phyloP scores from a whole-genome alignment of 2,797 vertebrate species.

The Triplophysa bombifrons region DNA sequence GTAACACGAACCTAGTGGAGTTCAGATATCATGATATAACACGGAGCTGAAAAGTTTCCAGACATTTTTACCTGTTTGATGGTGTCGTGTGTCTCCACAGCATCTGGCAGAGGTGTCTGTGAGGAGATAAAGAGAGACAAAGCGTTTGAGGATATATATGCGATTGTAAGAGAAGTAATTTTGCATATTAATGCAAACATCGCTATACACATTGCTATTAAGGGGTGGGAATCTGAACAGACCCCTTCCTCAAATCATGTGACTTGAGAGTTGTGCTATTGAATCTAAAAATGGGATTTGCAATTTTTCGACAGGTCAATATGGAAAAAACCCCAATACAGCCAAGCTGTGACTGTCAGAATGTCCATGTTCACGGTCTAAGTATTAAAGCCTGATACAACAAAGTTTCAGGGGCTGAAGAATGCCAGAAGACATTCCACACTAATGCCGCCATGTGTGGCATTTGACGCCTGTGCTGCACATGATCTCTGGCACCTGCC shows the following conservation, averaged over 20 bases:
- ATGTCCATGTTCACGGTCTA: background rate
- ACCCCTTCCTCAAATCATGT: background rate
- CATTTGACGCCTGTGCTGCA: slow-evolving; percentile 27
- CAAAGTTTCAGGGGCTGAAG: slow-evolving; percentile 13
- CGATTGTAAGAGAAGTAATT: background rate
- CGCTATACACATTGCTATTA: background rate
- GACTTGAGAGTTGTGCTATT: background rate
- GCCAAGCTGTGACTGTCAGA: background rate
- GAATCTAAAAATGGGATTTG: background rate
- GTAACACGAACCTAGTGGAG: background rate
- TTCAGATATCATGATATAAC: background rate
- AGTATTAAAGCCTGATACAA: background rate
- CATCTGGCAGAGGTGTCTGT: slow-evolving; percentile 88
- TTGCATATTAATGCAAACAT: background rate
- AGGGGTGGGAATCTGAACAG: background rate
- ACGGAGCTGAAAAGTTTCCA: background rate
- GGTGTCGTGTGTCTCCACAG: slow-evolving; percentile 75
- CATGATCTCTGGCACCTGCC: slow-evolving; percentile 35
- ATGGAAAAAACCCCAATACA: background rate
- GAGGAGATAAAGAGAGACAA: slow-evolving; percentile 55
- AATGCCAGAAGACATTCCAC: slow-evolving; percentile 33
- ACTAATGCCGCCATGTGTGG: slow-evolving; percentile 14
- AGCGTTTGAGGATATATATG: background rate
- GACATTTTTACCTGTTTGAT: slow-evolving; percentile 86
- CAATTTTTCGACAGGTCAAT: background rate